These are phyloP conservation scores for Amiota mariae DNA, from an alignment of 2,888 invertebrate species.

Conservation along the genomic window DNA sequence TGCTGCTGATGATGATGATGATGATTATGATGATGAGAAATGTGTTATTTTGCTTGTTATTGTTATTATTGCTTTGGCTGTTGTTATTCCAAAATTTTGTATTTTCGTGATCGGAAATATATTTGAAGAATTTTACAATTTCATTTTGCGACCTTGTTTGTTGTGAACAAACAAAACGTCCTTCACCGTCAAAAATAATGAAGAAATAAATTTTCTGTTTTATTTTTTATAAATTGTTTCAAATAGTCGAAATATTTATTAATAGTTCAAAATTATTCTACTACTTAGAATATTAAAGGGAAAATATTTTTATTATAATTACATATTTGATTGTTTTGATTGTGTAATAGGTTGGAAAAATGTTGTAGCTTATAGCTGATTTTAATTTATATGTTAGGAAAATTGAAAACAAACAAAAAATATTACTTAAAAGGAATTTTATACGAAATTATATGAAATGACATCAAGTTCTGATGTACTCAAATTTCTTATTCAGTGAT, in stretches of 20 bases:
- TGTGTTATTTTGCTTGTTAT: neutral
- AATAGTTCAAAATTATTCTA: no score
- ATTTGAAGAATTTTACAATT: neutral
- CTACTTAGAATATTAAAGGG: no score
- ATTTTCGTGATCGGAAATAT: conserved; percentile 6
- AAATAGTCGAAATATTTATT: neutral
- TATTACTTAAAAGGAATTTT: no score
- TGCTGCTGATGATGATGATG: conserved; percentile 4
- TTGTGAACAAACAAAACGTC: conserved; percentile 46
- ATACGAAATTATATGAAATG: no score
- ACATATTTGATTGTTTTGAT: no score
- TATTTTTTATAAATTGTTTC: neutral
- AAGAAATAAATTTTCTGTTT: neutral
- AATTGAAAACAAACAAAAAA: no score
- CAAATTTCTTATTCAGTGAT: no score
- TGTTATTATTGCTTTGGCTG: neutral
- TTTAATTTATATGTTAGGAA: no score
- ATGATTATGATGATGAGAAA: neutral
- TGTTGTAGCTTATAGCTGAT: no score
- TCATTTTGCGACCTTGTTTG: conserved; percentile 23
- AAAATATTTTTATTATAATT: no score
- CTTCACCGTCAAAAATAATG: conserved; percentile 57
- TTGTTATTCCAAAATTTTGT: conserved; percentile 10
- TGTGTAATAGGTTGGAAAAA: no score
- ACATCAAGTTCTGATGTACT: no score